These are phyloP conservation scores for Pogonocherus hispidulus DNA, from an alignment of 2,888 invertebrate species.

Conservation along the genomic window DNA sequence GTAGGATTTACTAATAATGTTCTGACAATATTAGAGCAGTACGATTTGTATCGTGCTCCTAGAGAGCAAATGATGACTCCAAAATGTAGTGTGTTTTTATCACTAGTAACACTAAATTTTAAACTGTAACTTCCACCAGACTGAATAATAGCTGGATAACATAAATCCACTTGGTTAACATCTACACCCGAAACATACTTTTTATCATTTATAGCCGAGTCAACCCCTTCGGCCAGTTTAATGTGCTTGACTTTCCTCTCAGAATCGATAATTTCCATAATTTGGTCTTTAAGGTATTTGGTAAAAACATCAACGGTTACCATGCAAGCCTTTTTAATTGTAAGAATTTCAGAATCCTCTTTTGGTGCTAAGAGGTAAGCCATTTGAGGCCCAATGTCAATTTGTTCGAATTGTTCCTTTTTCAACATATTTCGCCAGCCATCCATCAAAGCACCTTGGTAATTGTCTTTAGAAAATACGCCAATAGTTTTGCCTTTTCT, in stretches of 20 bases:
- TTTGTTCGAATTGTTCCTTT: conserved; percentile 75
- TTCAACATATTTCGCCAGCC: conserved; percentile 88
- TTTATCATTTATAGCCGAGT: conserved; percentile 93
- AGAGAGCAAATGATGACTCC: conserved; percentile 96
- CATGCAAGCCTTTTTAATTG: conserved; percentile 92
- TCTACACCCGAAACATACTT: conserved; percentile 95
- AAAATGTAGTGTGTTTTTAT: conserved; percentile 95
- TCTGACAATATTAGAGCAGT: conserved; percentile 97
- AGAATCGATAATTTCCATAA: conserved; percentile 98
- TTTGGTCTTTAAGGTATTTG: conserved; percentile 96
- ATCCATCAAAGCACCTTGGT: conserved; percentile 93
- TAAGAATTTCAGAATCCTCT: conserved; percentile 91
- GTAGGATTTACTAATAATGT: conserved; percentile 96
- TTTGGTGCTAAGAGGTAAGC: conserved; percentile 94
- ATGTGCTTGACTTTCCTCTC: conserved; percentile 98
- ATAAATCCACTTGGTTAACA: conserved; percentile 92
- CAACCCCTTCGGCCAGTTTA: conserved; percentile 95
- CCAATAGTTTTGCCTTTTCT: conserved; percentile 92
- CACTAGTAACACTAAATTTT: conserved; percentile 96
- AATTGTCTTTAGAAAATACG: conserved; percentile 93
- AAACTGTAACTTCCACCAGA: conserved; percentile 96
- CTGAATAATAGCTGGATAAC: conserved; percentile 98
- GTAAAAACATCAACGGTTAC: conserved; percentile 96
- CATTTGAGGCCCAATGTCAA: conserved; percentile 88
- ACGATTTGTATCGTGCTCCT: conserved; percentile 95